Conservation (phyloP, 2,888 invertebrate genomes). For the Drosophila subquinaria region DNA sequence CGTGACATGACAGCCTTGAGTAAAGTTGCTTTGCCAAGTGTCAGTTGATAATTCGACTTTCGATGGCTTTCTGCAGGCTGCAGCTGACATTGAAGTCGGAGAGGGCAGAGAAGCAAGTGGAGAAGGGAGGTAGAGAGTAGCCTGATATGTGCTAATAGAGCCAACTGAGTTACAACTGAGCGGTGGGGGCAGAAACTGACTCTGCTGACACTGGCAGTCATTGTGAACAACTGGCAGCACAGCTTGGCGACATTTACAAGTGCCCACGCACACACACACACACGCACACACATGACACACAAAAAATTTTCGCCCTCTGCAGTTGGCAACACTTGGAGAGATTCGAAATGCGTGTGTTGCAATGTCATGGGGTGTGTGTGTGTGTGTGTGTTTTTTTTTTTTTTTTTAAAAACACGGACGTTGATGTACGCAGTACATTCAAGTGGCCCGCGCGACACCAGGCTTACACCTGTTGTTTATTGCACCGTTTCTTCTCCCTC, state of each 20-base stretch:
- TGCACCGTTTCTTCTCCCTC: no score
- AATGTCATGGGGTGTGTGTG: neutral
- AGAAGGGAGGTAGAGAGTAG: constrained; percentile 7
- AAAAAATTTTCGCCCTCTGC: constrained; percentile 32
- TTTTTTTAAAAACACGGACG: no score
- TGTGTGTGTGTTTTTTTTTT: neutral
- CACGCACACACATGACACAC: constrained; percentile 5
- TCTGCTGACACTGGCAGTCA: constrained; percentile 39
- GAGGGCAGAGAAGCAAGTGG: constrained; percentile 9
- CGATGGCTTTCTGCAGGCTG: constrained; percentile 16
- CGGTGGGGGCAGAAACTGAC: neutral
- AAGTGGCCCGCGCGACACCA: no score
- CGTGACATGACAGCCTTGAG: constrained; percentile 46
- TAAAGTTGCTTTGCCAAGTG: constrained; percentile 37
- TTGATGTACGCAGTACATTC: no score
- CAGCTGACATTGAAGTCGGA: constrained; percentile 37
- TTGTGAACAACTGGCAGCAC: constrained; percentile 43
- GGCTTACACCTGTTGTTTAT: no score
- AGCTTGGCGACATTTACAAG: constrained; percentile 49
- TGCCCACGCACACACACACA: constrained; percentile 8
- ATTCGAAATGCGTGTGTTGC: constrained; percentile 44
- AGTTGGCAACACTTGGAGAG: constrained; percentile 52
- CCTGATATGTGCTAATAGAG: constrained; percentile 38
- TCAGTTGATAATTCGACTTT: constrained; percentile 22
- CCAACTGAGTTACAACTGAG: neutral